phyloP scores from a whole-genome alignment of 1,140 invertebrate genomes.

The Zeugodacus cucurbitae region DNA sequence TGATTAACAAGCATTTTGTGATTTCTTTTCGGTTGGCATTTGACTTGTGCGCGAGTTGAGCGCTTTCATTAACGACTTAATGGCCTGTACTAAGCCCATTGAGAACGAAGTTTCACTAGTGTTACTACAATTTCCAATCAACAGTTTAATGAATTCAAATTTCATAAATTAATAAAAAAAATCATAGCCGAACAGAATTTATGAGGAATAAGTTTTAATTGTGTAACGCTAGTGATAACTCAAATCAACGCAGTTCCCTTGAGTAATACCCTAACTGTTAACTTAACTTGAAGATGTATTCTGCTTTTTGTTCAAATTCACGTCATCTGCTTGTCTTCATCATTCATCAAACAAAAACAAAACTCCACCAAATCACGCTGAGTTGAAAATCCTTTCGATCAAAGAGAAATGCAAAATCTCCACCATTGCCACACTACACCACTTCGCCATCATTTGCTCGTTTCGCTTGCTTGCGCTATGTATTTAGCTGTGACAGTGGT shows the following conservation, averaged over 20 bases:
- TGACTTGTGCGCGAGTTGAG: conserved; percentile 1
- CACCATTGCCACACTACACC: neutral
- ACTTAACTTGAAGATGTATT: neutral
- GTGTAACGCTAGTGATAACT: neutral
- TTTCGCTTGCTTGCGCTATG: conserved; percentile 45
- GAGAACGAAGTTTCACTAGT: neutral
- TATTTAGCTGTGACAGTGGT: conserved; percentile 37
- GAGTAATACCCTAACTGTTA: conserved; percentile 20
- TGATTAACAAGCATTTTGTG: conserved; percentile 16
- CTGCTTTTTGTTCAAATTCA: conserved; percentile 7
- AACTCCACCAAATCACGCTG: neutral
- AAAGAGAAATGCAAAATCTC: neutral
- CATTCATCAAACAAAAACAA: conserved; percentile 28
- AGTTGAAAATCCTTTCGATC: neutral
- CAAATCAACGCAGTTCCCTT: neutral
- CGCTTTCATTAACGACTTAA: neutral
- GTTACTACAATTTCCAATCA: neutral
- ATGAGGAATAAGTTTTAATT: neutral
- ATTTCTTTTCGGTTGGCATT: neutral
- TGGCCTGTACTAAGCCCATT: neutral
- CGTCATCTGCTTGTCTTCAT: conserved; percentile 12
- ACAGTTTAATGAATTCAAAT: neutral
- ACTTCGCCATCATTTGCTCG: conserved; percentile 14
- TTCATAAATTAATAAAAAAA: no score
- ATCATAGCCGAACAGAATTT: no score